Base-by-base conservation (phyloP, 2,113 vertebrate species). In the Hipposideros armiger region DNA sequence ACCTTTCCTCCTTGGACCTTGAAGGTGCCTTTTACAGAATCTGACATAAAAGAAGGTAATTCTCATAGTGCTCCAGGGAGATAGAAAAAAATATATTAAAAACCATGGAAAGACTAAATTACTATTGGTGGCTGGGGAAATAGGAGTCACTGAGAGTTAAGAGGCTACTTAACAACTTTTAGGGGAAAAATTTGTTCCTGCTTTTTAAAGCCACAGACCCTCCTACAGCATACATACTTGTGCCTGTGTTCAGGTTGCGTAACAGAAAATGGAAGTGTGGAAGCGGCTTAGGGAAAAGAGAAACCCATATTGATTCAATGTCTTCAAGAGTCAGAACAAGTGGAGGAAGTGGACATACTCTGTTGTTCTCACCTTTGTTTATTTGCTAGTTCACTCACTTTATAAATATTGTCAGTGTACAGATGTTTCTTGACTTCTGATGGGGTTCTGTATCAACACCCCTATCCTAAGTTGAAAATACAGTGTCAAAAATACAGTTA, bases 11-110 rank as follows among this genome's bases (percentile, higher is more conserved):
- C 52, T 87, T 88, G 64, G 88, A 94, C 95, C 90, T 93, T 96
- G 94, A 93, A 96, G 96, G n/a, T 84, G 91, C 86, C 97, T 96
- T 97, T 95, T 89, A 93, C 78, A 91, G 86, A 96, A 96, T 91
- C 45, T 20, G 32, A 85, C 82, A 97, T 96, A 97, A 96, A 95
- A 96, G 50, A 95, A 66, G 77, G 73, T 89, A 98, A 97, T 97
- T 96, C 88, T 95, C 62, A 92, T 50, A 56, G 81, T 88, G 85
- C 90, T 97, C 87, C 69, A 94, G 92, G 92, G 95, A 92, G 56
- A 91, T 78, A 74, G 90, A 70, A 94, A 94, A 91, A 97, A 94
- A 93, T 96, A 90, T 95, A 96, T 97, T 97, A 93, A 97, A 97
- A 97, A 95, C 85, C 86, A 69, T 47, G 70, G 77, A 95, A 97